Evolutionary conservation across 2,797 vertebrate genomes (phyloP).

Genomic region (Sorex maritimensis): DNA sequence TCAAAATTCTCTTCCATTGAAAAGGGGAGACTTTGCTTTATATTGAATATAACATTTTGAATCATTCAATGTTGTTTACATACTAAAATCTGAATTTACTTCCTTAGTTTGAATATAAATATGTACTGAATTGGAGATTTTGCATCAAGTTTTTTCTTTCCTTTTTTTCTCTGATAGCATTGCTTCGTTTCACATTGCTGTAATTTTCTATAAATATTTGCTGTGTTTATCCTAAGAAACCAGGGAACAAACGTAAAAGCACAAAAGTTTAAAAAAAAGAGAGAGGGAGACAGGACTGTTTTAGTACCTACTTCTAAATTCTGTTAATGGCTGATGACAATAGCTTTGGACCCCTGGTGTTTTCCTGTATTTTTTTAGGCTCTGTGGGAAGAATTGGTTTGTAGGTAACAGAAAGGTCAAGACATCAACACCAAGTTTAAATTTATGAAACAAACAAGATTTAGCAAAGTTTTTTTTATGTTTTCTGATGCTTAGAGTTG

Average conservation of each 20-base stretch:
- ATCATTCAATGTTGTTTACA: slow-evolving; percentile 31
- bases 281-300: neutral
- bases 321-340: slow-evolving; percentile 5
- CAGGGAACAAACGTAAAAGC: slow-evolving; percentile 54
- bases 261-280: slow-evolving; percentile 41
- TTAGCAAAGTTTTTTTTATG: slow-evolving; percentile 22
- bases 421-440: neutral
- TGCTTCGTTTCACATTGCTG: slow-evolving; percentile 30
- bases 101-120: slow-evolving; percentile 55
- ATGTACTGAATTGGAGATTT: slow-evolving; percentile 62
- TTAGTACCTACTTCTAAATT: neutral
- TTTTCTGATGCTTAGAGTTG: slow-evolving; percentile 46
- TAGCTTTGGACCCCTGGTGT: neutral
- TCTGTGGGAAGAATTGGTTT: neutral
- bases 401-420: slow-evolving; percentile 17
- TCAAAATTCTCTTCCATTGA: slow-evolving; percentile 27
- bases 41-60: neutral
- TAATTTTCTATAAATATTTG: slow-evolving; percentile 48
- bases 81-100: slow-evolving; percentile 46
- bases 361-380: slow-evolving; percentile 4
- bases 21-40: slow-evolving; percentile 6
- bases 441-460: slow-evolving; percentile 24
- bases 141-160: slow-evolving; percentile 9
- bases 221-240: slow-evolving; percentile 63
- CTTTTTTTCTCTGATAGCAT: slow-evolving; percentile 37